Conservation (phyloP, 1,140 invertebrate species). For the Psilanteris sp. region DNA sequence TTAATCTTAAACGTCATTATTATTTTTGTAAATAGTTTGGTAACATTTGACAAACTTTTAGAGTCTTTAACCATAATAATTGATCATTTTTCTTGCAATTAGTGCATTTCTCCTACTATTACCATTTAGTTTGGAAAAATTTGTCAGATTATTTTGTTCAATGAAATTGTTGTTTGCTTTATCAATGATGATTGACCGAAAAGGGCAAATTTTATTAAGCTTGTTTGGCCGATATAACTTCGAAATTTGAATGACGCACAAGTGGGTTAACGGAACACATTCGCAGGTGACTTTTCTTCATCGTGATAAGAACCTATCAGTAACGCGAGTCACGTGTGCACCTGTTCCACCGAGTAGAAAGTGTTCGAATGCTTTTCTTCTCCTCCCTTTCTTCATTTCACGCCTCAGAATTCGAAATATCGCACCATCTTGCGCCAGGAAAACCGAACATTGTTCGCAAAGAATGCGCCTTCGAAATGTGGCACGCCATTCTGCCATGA, state of each 20-base stretch:
- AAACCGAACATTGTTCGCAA: conserved; percentile 38
- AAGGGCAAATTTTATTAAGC: too few relatives aligned
- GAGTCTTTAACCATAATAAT: too few relatives aligned
- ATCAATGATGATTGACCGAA: too few relatives aligned
- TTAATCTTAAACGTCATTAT: too few relatives aligned
- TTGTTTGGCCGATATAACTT: neutral
- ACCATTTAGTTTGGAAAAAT: too few relatives aligned
- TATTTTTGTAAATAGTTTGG: too few relatives aligned
- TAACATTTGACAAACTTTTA: too few relatives aligned
- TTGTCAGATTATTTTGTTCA: too few relatives aligned
- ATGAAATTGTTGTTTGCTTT: too few relatives aligned
- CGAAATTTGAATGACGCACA: conserved; percentile 42
- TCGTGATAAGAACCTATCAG: conserved; percentile 70
- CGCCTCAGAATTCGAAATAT: conserved; percentile 43
- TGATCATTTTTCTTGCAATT: too few relatives aligned
- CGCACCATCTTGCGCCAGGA: conserved; percentile 26
- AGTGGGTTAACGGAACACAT: conserved; percentile 60
- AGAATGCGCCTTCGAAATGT: conserved; percentile 41
- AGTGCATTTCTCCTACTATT: too few relatives aligned
- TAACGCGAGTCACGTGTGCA: conserved; percentile 64
- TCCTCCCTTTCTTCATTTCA: conserved; percentile 34
- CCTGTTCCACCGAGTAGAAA: conserved; percentile 72
- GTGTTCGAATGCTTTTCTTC: conserved; percentile 72
- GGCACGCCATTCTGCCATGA: conserved; percentile 25
- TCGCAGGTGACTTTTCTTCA: conserved; percentile 68